Percentiles rank a stretch among this genome's conserved stretches.
phyloP scores from a whole-genome alignment of 2,888 invertebrate species.

The Tiliacea citrago region DNA sequence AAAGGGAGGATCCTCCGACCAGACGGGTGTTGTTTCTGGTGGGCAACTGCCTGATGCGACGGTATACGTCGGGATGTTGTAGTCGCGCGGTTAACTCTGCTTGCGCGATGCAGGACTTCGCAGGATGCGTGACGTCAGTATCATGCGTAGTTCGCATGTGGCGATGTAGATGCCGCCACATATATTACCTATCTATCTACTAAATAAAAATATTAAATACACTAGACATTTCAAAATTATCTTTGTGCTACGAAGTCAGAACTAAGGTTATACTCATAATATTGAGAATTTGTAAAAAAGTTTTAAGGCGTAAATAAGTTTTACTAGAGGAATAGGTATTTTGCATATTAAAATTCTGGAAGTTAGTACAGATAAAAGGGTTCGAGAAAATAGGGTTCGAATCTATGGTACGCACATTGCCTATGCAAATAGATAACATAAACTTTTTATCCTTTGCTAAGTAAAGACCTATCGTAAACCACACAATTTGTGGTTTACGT shows the following conservation, averaged over 20 bases:
- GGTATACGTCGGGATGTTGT: no score
- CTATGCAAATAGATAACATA: constrained; percentile 36
- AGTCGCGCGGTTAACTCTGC: no score
- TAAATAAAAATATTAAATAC: not conserved
- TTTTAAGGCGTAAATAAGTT: constrained; percentile 5
- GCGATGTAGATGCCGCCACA: no score
- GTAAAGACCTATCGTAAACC: constrained; percentile 41
- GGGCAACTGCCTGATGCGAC: no score
- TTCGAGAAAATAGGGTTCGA: constrained; percentile 40
- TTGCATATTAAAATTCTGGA: constrained; percentile 42
- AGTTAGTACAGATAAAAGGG: constrained; percentile 38
- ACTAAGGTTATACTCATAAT: not conserved
- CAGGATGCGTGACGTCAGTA: no score
- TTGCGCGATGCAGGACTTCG: no score
- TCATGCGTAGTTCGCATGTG: no score
- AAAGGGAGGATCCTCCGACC: no score
- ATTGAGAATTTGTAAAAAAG: not conserved
- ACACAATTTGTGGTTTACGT: constrained; percentile 35
- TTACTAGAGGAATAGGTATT: constrained; percentile 11
- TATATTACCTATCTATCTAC: not conserved
- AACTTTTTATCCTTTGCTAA: constrained; percentile 39
- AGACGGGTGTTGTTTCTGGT: no score
- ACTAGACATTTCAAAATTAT: not conserved
- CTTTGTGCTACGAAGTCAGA: not conserved
- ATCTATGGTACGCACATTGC: constrained; percentile 24